Evolutionary conservation across 2,888 invertebrate species (phyloP).

Genomic region (Encarsia formosa): DNA sequence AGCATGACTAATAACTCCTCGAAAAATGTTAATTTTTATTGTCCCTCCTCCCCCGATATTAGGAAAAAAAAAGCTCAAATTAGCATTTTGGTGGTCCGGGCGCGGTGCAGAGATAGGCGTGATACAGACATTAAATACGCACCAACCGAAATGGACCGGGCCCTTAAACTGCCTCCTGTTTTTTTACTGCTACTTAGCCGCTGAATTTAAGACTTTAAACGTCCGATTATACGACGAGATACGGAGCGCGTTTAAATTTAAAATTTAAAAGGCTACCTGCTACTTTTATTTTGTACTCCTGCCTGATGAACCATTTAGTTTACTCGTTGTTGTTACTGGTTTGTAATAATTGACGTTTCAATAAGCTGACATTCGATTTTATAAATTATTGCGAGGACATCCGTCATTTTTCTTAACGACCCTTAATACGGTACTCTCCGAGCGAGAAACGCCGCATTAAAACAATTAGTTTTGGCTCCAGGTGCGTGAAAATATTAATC

Average conservation of each 20-base stretch:
- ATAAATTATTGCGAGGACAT: slow-evolving; percentile 11
- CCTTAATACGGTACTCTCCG: slow-evolving; percentile 18
- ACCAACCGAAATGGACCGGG: slow-evolving; percentile 15
- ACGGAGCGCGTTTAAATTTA: slow-evolving; percentile 19
- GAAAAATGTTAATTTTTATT: no score
- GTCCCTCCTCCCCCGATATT: no score
- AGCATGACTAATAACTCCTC: no score
- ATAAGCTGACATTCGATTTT: slow-evolving; percentile 13
- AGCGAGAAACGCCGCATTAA: slow-evolving; percentile 13
- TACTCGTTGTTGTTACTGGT: no score
- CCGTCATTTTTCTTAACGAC: slow-evolving; percentile 28
- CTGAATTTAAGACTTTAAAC: slow-evolving; percentile 22
- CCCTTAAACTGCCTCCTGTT: not conserved
- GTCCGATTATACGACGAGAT: slow-evolving; percentile 25
- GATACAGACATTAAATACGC: slow-evolving; percentile 26
- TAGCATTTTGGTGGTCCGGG: slow-evolving; percentile 20
- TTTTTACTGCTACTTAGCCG: not conserved
- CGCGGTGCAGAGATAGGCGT: slow-evolving; percentile 24
- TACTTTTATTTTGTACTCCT: slow-evolving; percentile 8
- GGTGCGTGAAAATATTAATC: no score
- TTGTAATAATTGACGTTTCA: no score
- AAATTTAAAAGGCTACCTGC: slow-evolving; percentile 25
- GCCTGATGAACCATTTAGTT: slow-evolving; percentile 19
- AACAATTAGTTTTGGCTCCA: slow-evolving; percentile 22
- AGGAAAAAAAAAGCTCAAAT: no score